Conservation (phyloP, 2,113 vertebrate species). For the Dunckerocampus dactyliophorus region DNA sequence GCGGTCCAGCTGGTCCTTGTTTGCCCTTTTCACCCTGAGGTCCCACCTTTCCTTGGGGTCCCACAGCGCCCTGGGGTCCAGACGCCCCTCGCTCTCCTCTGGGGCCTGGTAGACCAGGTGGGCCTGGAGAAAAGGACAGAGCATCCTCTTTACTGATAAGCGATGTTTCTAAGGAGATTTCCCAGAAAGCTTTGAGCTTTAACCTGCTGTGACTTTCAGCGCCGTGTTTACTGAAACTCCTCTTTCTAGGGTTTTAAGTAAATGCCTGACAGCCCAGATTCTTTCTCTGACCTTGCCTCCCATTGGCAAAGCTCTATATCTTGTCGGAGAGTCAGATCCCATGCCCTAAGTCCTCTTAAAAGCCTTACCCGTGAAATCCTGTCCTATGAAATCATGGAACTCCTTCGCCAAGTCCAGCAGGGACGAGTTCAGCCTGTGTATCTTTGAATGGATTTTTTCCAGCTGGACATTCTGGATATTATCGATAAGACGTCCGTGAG, state of each 20-base stretch:
- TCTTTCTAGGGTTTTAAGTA: constrained; percentile 28
- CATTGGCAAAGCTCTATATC: constrained; percentile 8
- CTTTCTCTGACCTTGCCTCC: constrained; percentile 23
- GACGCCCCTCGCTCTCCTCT: constrained; percentile 72
- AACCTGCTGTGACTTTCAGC: constrained; percentile 19
- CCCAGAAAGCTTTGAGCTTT: constrained; percentile 18
- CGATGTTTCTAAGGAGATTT: not conserved
- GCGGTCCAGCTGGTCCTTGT: constrained; percentile 71
- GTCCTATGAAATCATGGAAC: constrained; percentile 70
- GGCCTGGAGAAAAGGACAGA: constrained; percentile 49
- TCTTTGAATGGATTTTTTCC: constrained; percentile 62
- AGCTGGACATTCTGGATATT: constrained; percentile 77
- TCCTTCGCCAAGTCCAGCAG: constrained; percentile 69
- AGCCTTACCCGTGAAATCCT: constrained; percentile 67
- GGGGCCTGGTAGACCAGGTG: constrained; percentile 75
- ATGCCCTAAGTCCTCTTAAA: not conserved
- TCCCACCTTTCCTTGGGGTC: constrained; percentile 78
- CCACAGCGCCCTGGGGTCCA: constrained; percentile 71
- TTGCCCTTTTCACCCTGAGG: constrained; percentile 66
- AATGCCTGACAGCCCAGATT: constrained; percentile 31
- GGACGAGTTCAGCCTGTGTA: constrained; percentile 78
- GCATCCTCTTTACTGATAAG: not conserved
- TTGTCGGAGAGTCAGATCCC: constrained; percentile 30
- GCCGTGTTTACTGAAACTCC: constrained; percentile 34
- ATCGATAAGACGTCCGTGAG: constrained; percentile 72